A percentile compares a stretch with the other conserved stretches of the same genome.
phyloP scores from a whole-genome alignment of 1,140 invertebrate genomes.

The Ptiloglossa arizonensis region DNA sequence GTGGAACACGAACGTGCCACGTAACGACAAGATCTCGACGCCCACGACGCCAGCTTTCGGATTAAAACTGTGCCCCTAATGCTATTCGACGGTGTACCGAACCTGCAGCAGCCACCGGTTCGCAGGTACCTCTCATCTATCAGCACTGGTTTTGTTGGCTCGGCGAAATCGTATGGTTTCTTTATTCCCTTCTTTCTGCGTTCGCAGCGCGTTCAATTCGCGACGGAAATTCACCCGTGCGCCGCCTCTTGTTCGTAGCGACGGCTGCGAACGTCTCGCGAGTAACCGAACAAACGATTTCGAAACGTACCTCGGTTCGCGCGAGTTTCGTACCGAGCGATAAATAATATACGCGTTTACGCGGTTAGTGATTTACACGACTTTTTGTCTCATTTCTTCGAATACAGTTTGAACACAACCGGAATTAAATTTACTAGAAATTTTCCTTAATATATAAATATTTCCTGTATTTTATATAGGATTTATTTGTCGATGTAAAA shows the following conservation, averaged over 20 bases:
- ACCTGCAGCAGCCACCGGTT: not conserved
- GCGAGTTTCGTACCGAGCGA: too few species aligned
- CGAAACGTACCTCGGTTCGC: too few species aligned
- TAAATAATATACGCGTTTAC: too few species aligned
- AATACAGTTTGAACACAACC: too few species aligned
- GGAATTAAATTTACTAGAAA: too few species aligned
- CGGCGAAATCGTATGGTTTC: not conserved
- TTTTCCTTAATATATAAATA: too few species aligned
- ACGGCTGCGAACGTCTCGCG: too few species aligned
- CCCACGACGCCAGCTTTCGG: constrained; percentile 11
- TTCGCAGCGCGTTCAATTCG: not conserved
- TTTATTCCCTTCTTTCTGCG: not conserved
- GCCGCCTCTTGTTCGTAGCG: not conserved
- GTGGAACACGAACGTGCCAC: constrained; percentile 24
- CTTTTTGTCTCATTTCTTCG: too few species aligned
- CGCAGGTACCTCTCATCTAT: constrained; percentile 6
- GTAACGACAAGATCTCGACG: constrained; percentile 35
- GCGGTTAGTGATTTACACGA: too few species aligned
- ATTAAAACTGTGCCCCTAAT: constrained; percentile 25
- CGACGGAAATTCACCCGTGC: not conserved
- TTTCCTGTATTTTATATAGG: too few species aligned
- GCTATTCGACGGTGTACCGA: not conserved
- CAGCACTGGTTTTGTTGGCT: not conserved
- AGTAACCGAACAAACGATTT: too few species aligned
- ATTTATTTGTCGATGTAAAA: too few species aligned